Percentiles rank a stretch among this genome's conserved stretches.
Evolutionary conservation across 1,140 invertebrate species (phyloP).

Genomic region (Zaprionus vittiger): DNA sequence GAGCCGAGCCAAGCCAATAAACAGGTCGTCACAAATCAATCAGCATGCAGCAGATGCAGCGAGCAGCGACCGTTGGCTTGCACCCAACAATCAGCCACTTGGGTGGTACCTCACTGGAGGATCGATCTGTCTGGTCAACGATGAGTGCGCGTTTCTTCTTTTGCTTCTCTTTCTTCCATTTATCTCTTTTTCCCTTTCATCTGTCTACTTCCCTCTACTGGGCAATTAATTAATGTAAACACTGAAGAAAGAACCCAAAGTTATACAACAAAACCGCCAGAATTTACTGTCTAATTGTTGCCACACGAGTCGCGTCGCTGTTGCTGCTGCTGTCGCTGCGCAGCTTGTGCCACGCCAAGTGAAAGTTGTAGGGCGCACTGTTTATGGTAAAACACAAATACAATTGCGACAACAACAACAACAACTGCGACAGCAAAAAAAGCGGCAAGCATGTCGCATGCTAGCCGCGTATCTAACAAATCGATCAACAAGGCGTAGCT

Average conservation of each 20-base stretch:
- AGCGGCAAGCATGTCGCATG: constrained; percentile 55
- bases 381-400: constrained; percentile 51
- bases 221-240: constrained; percentile 23
- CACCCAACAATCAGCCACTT: constrained; percentile 20
- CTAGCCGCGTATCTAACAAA: constrained; percentile 71
- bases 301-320: constrained; percentile 11
- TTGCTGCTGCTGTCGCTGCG: background rate
- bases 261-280: constrained; percentile 21
- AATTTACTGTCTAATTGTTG: constrained; percentile 30
- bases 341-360: constrained; percentile 53
- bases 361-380: constrained; percentile 73
- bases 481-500: constrained; percentile 74
- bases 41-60: constrained; percentile 66
- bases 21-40: constrained; percentile 70
- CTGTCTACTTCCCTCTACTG: no score
- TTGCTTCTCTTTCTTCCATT: background rate
- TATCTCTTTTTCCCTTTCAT: background rate
- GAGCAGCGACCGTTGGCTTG: background rate
- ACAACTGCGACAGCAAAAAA: constrained; percentile 11
- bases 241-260: constrained; percentile 30
- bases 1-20: constrained; percentile 49
- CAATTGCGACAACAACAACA: constrained; percentile 53
- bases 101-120: constrained; percentile 38
- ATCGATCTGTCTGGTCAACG: background rate
- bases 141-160: background rate